phyloP scores from a whole-genome alignment of 2,888 invertebrate species.

The Drosophila multiciliata region DNA sequence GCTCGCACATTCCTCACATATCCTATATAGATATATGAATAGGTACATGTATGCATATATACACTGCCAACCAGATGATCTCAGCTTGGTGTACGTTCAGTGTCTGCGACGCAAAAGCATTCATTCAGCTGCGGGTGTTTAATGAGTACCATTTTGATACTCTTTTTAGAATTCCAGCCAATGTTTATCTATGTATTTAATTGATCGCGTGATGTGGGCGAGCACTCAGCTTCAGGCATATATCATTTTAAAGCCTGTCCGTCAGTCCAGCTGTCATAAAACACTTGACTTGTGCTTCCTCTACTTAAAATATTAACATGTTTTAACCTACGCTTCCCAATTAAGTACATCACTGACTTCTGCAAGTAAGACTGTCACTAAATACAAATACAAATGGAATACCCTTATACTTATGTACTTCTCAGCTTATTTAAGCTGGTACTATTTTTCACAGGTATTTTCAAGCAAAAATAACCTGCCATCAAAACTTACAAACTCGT shows the following conservation, averaged over 20 bases:
- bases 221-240: slow-evolving; percentile 53
- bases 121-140: slow-evolving; percentile 35
- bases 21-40: background rate
- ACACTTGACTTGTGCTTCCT: slow-evolving; percentile 64
- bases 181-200: slow-evolving; percentile 56
- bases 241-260: slow-evolving; percentile 14
- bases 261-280: slow-evolving; percentile 41
- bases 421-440: background rate
- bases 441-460: slow-evolving; percentile 3
- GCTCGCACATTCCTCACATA: slow-evolving; percentile 29
- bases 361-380: background rate
- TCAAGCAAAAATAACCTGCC: background rate
- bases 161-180: slow-evolving; percentile 58
- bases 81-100: slow-evolving; percentile 48
- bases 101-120: slow-evolving; percentile 64
- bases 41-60: background rate
- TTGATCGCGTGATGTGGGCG: slow-evolving; percentile 41
- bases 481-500: background rate
- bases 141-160: slow-evolving; percentile 56
- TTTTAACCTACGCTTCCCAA: slow-evolving; percentile 32
- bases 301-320: slow-evolving; percentile 9
- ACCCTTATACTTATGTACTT: background rate
- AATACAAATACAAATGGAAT: background rate
- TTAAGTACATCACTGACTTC: background rate
- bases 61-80: slow-evolving; percentile 60